Base-by-base conservation (phyloP, 2,797 vertebrate species). In the Gouania willdenowi region DNA sequence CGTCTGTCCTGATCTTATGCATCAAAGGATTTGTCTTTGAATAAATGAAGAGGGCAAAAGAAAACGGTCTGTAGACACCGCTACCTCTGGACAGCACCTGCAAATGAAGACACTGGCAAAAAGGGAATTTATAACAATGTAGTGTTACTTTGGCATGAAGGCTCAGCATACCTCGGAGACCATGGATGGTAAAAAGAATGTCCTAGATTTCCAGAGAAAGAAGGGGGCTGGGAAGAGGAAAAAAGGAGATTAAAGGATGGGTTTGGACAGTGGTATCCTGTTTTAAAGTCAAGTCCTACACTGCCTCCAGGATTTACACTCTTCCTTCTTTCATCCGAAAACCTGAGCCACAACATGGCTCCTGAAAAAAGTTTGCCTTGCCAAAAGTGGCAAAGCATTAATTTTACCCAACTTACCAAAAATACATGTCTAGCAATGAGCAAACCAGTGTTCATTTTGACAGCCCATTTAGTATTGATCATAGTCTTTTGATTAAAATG, bases 131-230 rank as follows among this genome's bases (percentile, higher is more conserved):
- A 61, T 71, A 72, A 79, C 66, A 66, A 44, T 53, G 16, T 43
- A 27, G 39, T 66, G 67, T 66, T 44, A 47, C 71, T 72, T 71
- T 66, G 60, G 63, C 63, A 43, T 62, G 26, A 58, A 64, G 47
- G 19, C 66, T 67, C 51, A 46, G 68, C 41, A 11, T 42, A 68
- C 74, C 65, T 41, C 68, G 58, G 83, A 72, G 74, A 81, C 63
- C 19, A 14, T 41, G 47, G 45, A 70, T 64, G 58, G 70, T 75
- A 86, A 84, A 78, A 77, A 75, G 63, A 73, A 63, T 73, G 79
- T 69, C 76, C 79, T 68, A 83, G 77, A 84, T 83, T 79, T 78
- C 53, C 50, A 71, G 51, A 55, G 71, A 66, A 63, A 70, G 61
- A 63, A 63, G 33, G 61, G 44, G 76, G 63, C 30, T 51, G 69